These are phyloP conservation scores for Tamias sibiricus DNA, from an alignment of 2,113 vertebrate species.

Conservation along the genomic window DNA sequence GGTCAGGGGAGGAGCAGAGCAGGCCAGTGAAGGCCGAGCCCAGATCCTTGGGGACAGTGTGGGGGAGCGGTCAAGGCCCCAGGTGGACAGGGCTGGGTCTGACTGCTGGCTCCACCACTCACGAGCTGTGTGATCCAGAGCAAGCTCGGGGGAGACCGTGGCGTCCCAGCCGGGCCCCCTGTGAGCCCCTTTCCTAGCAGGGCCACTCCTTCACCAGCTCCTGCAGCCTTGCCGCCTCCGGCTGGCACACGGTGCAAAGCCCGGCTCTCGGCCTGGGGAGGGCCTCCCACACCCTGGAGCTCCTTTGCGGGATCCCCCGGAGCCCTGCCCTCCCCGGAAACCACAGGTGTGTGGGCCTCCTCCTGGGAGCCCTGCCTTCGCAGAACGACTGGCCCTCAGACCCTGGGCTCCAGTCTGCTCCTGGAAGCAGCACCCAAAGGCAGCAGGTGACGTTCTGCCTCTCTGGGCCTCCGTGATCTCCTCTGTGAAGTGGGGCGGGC, in stretches of 20 bases:
- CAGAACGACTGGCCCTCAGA: neutral
- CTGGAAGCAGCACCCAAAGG: neutral
- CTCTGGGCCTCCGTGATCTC: neutral
- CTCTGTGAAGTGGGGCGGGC: neutral
- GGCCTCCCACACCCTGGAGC: rapidly evolving
- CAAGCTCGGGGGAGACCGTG: too few relatives aligned
- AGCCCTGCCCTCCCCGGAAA: neutral
- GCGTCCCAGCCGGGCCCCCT: rapidly evolving
- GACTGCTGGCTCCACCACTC: neutral
- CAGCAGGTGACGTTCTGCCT: neutral
- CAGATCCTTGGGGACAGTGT: rapidly evolving
- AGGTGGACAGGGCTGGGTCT: neutral
- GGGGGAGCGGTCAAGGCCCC: rapidly evolving
- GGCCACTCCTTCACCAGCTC: rapidly evolving
- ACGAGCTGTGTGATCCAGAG: neutral
- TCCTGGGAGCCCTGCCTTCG: neutral
- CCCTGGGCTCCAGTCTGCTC: neutral
- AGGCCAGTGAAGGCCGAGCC: rapidly evolving
- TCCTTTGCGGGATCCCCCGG: rapidly evolving
- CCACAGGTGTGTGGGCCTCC: rapidly evolving
- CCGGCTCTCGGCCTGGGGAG: neutral
- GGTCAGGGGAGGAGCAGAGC: neutral
- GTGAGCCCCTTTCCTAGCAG: neutral
- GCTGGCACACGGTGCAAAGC: neutral
- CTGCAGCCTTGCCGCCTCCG: neutral